Percentiles rank a stretch among this genome's conserved stretches.
Evolutionary conservation across 2,113 vertebrate species (phyloP).

Genomic region (Phainopepla nitens): DNA sequence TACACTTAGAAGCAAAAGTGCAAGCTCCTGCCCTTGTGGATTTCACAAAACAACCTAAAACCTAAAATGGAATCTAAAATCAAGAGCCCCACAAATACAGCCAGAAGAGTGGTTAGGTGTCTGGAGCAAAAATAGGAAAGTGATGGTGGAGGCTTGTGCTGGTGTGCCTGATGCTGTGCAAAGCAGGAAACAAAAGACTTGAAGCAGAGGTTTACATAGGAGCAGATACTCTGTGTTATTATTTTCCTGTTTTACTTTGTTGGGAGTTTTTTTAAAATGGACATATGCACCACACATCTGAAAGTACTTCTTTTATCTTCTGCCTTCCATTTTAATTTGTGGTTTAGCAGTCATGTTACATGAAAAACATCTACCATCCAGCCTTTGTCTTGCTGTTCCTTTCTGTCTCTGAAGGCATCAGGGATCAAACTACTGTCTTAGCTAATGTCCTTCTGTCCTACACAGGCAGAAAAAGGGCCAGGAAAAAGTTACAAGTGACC

Average conservation of each 20-base stretch:
- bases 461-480: not conserved
- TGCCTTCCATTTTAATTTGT: not conserved
- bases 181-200: not conserved
- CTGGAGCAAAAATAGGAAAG: not conserved
- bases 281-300: not conserved
- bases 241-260: not conserved
- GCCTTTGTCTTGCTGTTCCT: not conserved
- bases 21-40: not conserved
- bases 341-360: not conserved
- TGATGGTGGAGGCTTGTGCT: not conserved
- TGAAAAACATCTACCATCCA: not conserved
- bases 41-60: not conserved
- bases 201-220: not conserved
- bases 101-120: not conserved
- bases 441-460: not conserved
- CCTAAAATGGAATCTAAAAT: not conserved
- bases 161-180: not conserved
- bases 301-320: not conserved
- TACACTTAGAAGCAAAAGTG: not conserved
- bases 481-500: not conserved
- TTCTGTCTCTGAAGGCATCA: not conserved
- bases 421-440: not conserved
- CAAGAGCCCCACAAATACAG: not conserved
- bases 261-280: not conserved
- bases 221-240: not conserved